These are phyloP conservation scores for Drepana arcuata DNA, from an alignment of 1,140 invertebrate species.

Conservation along the genomic window DNA sequence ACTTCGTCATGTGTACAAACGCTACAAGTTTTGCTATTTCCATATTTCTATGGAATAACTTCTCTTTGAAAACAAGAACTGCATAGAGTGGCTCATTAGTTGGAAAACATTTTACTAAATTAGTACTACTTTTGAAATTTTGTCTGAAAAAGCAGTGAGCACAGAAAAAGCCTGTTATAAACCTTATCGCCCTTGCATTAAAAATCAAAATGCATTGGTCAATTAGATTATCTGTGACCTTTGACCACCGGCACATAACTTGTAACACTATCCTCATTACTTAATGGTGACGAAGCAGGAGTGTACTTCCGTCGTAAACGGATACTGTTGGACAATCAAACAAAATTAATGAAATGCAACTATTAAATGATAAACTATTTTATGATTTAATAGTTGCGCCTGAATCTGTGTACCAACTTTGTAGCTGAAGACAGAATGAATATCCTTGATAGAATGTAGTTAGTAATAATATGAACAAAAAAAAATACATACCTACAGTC, in stretches of 20 bases:
- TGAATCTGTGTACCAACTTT: no score
- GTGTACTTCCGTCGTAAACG: constrained; percentile 55
- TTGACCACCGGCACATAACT: constrained; percentile 17
- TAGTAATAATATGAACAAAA: no score
- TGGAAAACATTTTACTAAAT: no score
- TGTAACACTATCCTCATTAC: constrained; percentile 57
- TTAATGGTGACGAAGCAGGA: constrained; percentile 48
- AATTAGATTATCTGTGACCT: constrained; percentile 11
- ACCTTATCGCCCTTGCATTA: constrained; percentile 4
- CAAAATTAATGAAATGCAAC: constrained; percentile 45
- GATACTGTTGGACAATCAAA: constrained; percentile 49
- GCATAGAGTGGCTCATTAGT: no score
- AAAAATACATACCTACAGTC: no score
- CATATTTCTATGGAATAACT: constrained; percentile 5
- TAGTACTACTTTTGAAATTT: no score
- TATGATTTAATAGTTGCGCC: no score
- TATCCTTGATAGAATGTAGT: no score
- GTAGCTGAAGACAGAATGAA: no score
- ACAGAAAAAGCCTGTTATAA: not conserved
- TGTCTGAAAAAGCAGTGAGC: no score
- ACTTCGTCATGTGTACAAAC: constrained; percentile 22
- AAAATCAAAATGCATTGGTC: constrained; percentile 10
- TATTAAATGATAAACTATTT: not conserved
- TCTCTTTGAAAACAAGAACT: no score
- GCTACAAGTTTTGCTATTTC: constrained; percentile 1